Evolutionary conservation across 2,113 vertebrate genomes (phyloP), one percentile per base, ranked within the genome.

Genomic region (Centropus unirufus): DNA sequence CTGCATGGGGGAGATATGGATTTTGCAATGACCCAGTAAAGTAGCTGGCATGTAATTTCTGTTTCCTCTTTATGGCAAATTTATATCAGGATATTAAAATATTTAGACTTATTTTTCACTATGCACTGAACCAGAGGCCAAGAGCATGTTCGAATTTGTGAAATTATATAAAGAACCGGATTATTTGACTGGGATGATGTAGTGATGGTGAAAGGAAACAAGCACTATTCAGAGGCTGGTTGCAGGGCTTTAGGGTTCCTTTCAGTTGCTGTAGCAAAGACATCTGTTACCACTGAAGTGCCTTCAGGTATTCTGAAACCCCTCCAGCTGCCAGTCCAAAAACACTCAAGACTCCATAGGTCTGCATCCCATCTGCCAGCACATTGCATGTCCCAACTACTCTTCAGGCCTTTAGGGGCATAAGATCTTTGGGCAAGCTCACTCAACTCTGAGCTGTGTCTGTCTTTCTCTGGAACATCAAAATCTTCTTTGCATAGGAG

Each of bases 251-350:
- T 58, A 30, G 29, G 30, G 13, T 14, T 90, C 44, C 54, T 36
- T 44, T 90, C 52, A 14, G 57, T 51, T 74, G 55, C 63, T 17
- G 8, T 67, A 86, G 83, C 47, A 70, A 81, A 86, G 73, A 47
- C 89, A 94, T 89, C 83, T 93, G 90, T 39, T 90, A 6, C 34
- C 2, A 6, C 16, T 52, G 72, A 92, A 95, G 68, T 75, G 89
- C 86, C 91, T 94, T 89, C 89, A 95, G 91, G 88, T 96, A 54
- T 61, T 68, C 44, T 82, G 73, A 74, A 90, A 23, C 66, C 39
- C 44, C 61, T 93, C 75, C 74, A 95, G 78, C 70, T 94, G 81
- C 78, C 84, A 89, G 34, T 44, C 89, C 67, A 86, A 80, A 54
- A 46, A 40, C 68, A 44, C 39, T 47, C 57, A 84, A 52, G 52